phyloP scores from a whole-genome alignment of 2,888 invertebrate genomes.

The Lutraria lutraria region DNA sequence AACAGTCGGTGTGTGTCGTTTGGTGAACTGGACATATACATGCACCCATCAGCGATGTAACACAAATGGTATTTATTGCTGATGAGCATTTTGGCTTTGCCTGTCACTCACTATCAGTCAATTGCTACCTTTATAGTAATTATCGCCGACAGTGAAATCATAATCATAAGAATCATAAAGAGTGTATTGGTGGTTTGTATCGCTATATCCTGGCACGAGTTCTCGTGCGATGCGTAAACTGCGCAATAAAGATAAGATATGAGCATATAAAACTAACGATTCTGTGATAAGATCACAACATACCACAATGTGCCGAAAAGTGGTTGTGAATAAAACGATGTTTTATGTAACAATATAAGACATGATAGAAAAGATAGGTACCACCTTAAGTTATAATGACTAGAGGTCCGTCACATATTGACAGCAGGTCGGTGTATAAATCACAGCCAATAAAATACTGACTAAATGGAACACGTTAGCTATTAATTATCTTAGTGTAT shows the following conservation, averaged over 20 bases:
- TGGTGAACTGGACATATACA: neutral
- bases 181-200: neutral
- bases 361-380: neutral
- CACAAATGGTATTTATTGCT: neutral
- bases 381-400: neutral
- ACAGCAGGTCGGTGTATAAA: neutral
- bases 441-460: neutral
- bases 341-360: neutral
- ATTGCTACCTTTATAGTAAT: neutral
- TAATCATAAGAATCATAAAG: neutral
- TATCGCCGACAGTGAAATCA: neutral
- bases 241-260: constrained; percentile 30
- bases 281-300: neutral
- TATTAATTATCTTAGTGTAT: too few species aligned
- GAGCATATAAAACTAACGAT: neutral
- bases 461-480: too few species aligned
- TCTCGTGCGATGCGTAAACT: constrained; percentile 11
- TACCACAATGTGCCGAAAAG: neutral
- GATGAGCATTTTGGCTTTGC: neutral
- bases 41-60: neutral
- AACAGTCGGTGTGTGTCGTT: too few species aligned
- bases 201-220: constrained; percentile 24
- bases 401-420: neutral
- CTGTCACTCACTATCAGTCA: neutral
- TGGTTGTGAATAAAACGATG: neutral